phyloP scores from a whole-genome alignment of 1,140 invertebrate species.

The Diorhabda sublineata region DNA sequence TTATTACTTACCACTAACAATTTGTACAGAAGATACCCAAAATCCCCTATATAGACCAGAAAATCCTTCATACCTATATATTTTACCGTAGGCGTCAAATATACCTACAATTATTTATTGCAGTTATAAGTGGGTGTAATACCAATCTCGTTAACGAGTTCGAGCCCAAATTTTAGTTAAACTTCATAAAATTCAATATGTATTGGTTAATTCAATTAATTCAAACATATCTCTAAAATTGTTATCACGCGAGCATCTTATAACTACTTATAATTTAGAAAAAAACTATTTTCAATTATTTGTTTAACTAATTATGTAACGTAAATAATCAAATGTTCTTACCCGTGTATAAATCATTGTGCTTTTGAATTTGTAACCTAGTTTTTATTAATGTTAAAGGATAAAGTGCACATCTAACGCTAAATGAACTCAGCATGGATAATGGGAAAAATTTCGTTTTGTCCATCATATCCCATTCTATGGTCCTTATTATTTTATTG shows the following conservation, averaged over 20 bases:
- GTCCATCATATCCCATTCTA: constrained; percentile 99
- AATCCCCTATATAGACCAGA: constrained; percentile 91
- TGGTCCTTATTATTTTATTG: constrained; percentile 66
- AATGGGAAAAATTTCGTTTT: constrained; percentile 89
- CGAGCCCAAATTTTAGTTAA: too few relatives aligned
- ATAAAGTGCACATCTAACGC: constrained; percentile 86
- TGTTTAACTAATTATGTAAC: not conserved
- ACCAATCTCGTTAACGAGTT: too few relatives aligned
- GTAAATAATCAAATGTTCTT: constrained; percentile 26
- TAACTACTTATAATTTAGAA: too few relatives aligned
- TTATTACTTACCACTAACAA: constrained; percentile 48
- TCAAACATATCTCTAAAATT: too few relatives aligned
- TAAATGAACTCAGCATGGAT: constrained; percentile 81
- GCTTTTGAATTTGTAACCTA: constrained; percentile 84
- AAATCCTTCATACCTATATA: constrained; percentile 81
- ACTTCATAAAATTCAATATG: too few relatives aligned
- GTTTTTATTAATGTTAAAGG: constrained; percentile 97
- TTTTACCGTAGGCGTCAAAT: constrained; percentile 87
- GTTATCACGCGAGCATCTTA: too few relatives aligned
- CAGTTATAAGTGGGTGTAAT: too few relatives aligned
- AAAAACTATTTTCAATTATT: too few relatives aligned
- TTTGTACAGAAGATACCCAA: constrained; percentile 83
- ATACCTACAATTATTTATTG: constrained; percentile 57
- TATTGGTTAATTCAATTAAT: too few relatives aligned
- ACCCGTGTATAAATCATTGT: constrained; percentile 78